phyloP scores from a whole-genome alignment of 92 coral and sea anemone genomes.

The Zoanthus sansibaricus region DNA sequence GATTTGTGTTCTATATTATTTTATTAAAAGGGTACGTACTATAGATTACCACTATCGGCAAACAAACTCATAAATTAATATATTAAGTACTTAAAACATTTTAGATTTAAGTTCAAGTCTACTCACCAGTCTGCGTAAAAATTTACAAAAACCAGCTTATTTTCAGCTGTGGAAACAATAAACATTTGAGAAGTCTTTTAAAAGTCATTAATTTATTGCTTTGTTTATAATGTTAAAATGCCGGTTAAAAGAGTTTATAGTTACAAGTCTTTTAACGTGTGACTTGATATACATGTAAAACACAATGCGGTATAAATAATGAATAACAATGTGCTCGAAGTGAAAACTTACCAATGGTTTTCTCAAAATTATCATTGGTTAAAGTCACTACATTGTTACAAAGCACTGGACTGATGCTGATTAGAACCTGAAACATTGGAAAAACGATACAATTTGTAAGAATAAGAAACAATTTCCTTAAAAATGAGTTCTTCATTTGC shows the following conservation, averaged over 20 bases:
- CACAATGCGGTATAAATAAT: conserved; percentile 61
- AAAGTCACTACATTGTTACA: conserved; percentile 76
- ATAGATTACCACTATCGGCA: too few relatives aligned
- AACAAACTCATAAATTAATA: not conserved
- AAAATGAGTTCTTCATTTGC: conserved; percentile 4
- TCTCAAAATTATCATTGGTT: conserved; percentile 72
- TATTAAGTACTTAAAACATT: not conserved
- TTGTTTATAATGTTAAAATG: not conserved
- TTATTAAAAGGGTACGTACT: too few relatives aligned
- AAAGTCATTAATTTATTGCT: not conserved
- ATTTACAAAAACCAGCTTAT: conserved; percentile 90
- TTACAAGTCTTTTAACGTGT: not conserved
- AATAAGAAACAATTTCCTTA: not conserved
- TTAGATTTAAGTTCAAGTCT: not conserved
- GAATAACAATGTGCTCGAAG: not conserved
- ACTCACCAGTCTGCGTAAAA: conserved; percentile 99
- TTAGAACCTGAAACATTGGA: conserved; percentile 66
- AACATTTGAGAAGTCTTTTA: not conserved
- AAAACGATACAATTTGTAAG: not conserved
- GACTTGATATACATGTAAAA: not conserved
- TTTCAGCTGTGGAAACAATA: conserved; percentile 70
- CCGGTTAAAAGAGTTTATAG: conserved; percentile 1
- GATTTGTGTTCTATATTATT: too few relatives aligned
- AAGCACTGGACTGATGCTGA: conserved; percentile 45
- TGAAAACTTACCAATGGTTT: conserved; percentile 71